Evolutionary conservation across 1,140 invertebrate genomes (phyloP).

Genomic region (Lysiphlebus fabarum): DNA sequence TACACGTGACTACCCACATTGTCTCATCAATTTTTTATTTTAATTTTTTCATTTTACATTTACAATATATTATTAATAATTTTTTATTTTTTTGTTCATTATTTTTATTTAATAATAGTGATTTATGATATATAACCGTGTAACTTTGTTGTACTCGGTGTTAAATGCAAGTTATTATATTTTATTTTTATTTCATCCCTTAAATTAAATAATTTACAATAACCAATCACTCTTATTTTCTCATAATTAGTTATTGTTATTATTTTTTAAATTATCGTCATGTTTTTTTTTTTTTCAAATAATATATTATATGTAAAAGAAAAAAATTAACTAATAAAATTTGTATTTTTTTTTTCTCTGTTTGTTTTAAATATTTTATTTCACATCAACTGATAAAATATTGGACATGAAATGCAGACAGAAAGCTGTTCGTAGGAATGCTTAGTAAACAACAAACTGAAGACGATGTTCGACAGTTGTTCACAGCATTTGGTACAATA

Average conservation of each 20-base stretch:
- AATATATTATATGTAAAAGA: slow-evolving; percentile 9
- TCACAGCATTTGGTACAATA: slow-evolving; percentile 94
- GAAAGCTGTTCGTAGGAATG: slow-evolving; percentile 99
- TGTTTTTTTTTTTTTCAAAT: slow-evolving; percentile 9
- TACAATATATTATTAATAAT: slow-evolving; percentile 25
- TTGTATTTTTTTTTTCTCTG: slow-evolving; percentile 31
- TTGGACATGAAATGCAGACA: slow-evolving; percentile 64
- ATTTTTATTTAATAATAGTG: slow-evolving; percentile 45
- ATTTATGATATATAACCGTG: slow-evolving; percentile 54
- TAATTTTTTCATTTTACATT: slow-evolving; percentile 28
- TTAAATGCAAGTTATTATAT: slow-evolving; percentile 50
- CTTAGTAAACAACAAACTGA: slow-evolving; percentile 99
- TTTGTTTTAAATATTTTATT: slow-evolving; percentile 32
- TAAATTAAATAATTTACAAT: slow-evolving; percentile 20
- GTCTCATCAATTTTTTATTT: slow-evolving; percentile 25
- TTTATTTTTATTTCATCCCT: slow-evolving; percentile 33
- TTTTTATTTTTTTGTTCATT: slow-evolving; percentile 26
- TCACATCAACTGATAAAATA: slow-evolving; percentile 29
- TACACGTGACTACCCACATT: slow-evolving; percentile 15
- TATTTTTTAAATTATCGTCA: slow-evolving; percentile 12
- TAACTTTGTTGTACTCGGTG: slow-evolving; percentile 56
- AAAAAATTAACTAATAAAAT: slow-evolving; percentile 19
- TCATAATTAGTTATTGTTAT: slow-evolving; percentile 24
- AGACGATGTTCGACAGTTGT: slow-evolving; percentile 96
- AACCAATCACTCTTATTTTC: slow-evolving; percentile 4